Percentiles rank a stretch among this genome's conserved stretches.
Conservation (phyloP, 2,113 vertebrate species). For the Gavialis gangeticus region DNA sequence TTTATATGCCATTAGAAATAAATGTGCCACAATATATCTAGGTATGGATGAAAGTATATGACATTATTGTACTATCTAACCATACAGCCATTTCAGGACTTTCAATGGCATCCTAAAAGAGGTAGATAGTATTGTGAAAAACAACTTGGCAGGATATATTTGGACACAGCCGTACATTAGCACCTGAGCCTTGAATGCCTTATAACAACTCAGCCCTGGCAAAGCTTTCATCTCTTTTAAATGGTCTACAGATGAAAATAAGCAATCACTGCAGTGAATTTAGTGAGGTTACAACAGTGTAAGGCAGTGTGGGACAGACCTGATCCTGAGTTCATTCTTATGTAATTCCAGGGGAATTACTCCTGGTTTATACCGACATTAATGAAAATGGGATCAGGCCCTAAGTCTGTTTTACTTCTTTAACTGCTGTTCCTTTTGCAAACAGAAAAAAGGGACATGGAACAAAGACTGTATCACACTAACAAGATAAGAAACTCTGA, state of each 20-base stretch:
- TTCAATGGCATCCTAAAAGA: slow-evolving; percentile 10
- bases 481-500: not conserved
- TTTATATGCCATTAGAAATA: slow-evolving; percentile 42
- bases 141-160: not conserved
- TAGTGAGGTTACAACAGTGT: not conserved
- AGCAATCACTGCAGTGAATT: not conserved
- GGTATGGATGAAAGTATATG: slow-evolving; percentile 30
- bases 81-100: not conserved
- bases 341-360: not conserved
- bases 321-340: not conserved
- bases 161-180: not conserved
- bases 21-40: slow-evolving; percentile 11
- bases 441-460: not conserved
- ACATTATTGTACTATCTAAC: slow-evolving; percentile 8
- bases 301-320: not conserved
- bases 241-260: not conserved
- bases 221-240: not conserved
- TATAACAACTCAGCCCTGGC: not conserved
- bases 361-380: not conserved
- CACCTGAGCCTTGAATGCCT: not conserved
- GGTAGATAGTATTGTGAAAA: not conserved
- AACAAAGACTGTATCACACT: not conserved
- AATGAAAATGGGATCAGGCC: not conserved
- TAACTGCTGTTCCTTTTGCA: not conserved
- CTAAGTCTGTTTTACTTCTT: not conserved